A percentile compares a stretch with the other conserved stretches of the same genome.
These are phyloP conservation scores for Asarcornis scutulata DNA, from an alignment of 2,113 vertebrate genomes.

Conservation along the genomic window DNA sequence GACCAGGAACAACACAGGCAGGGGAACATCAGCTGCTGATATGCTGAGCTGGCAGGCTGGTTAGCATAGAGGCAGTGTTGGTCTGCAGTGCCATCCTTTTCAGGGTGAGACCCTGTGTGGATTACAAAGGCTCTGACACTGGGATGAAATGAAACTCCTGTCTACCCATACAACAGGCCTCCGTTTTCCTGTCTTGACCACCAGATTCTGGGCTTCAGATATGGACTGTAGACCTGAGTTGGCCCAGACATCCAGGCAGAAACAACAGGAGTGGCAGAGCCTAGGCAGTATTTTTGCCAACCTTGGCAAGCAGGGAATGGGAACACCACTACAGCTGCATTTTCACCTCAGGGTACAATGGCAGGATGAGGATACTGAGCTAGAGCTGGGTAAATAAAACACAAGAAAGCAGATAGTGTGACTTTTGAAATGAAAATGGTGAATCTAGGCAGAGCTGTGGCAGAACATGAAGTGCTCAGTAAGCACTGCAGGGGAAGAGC, in stretches of 20 bases:
- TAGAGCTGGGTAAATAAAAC: not conserved
- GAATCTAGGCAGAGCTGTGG: not conserved
- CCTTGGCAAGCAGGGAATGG: not conserved
- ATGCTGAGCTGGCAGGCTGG: not conserved
- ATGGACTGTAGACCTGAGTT: not conserved
- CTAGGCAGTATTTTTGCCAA: not conserved
- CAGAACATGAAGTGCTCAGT: not conserved
- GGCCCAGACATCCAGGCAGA: not conserved
- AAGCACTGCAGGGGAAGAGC: not conserved
- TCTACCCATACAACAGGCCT: not conserved
- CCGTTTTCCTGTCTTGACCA: not conserved
- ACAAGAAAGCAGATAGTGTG: not conserved
- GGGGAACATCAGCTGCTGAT: rapidly evolving
- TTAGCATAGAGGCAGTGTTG: rapidly evolving
- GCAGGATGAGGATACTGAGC: not conserved
- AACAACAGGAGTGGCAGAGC: not conserved
- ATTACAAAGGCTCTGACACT: not conserved
- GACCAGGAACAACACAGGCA: not conserved
- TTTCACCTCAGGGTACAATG: not conserved
- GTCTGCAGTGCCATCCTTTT: not conserved
- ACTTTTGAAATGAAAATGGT: not conserved
- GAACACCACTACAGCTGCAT: not conserved
- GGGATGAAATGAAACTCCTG: not conserved
- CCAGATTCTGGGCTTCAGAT: not conserved
- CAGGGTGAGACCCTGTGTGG: not conserved